These are phyloP conservation scores for Pseudomyrmex cubaensis DNA, from an alignment of 1,140 invertebrate species.

Conservation along the genomic window DNA sequence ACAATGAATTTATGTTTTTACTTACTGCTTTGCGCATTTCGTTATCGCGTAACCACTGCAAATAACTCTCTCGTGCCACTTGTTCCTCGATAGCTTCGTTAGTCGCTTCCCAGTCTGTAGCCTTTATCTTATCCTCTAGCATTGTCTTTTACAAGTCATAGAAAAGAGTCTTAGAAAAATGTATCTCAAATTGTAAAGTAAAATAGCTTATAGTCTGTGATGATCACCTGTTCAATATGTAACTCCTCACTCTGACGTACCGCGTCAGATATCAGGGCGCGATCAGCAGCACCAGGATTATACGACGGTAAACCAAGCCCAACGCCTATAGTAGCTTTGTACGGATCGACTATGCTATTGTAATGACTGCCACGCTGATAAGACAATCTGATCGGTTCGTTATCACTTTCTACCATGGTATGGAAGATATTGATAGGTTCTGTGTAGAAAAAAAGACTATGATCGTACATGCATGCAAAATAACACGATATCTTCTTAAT, in stretches of 20 bases:
- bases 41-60: slow-evolving; percentile 93
- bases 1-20: slow-evolving; percentile 39
- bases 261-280: slow-evolving; percentile 92
- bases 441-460: slow-evolving; percentile 76
- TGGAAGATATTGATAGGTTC: slow-evolving; percentile 97
- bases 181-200: slow-evolving; percentile 1
- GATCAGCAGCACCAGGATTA: slow-evolving; percentile 92
- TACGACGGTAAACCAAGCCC: slow-evolving; percentile 94
- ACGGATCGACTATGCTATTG: slow-evolving; percentile 96
- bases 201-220: neutral
- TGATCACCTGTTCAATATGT: slow-evolving; percentile 92
- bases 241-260: slow-evolving; percentile 93
- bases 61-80: slow-evolving; percentile 94
- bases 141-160: slow-evolving; percentile 88
- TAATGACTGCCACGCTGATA: slow-evolving; percentile 97
- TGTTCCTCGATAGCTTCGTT: slow-evolving; percentile 97
- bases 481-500: neutral
- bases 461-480: neutral
- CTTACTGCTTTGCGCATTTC: slow-evolving; percentile 87
- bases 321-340: slow-evolving; percentile 93
- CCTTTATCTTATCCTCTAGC: slow-evolving; percentile 96
- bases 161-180: slow-evolving; percentile 33
- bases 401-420: slow-evolving; percentile 89
- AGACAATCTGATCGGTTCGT: slow-evolving; percentile 94
- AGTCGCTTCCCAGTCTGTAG: slow-evolving; percentile 97